Percentiles rank a stretch among this genome's conserved stretches.
phyloP scores from a whole-genome alignment of 53 echinoderm and acorn worm species.

The Astropecten irregularis region DNA sequence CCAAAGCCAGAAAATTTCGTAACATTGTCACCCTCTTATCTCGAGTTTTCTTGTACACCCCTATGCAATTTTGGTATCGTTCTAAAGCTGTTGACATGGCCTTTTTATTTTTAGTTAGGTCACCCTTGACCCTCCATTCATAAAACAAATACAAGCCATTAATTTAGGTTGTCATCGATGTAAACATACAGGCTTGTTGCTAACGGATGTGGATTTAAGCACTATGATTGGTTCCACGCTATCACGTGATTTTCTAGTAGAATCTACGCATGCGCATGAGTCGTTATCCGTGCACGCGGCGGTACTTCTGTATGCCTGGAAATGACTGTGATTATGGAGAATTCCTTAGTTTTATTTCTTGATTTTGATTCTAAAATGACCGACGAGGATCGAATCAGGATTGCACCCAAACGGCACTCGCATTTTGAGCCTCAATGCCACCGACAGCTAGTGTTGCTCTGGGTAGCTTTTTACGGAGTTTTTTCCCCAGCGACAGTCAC shows the following conservation, averaged over 20 bases:
- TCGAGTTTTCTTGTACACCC: no score
- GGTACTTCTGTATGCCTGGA: no score
- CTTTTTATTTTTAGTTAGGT: not conserved
- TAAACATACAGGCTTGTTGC: slow-evolving; percentile 1
- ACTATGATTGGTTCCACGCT: not conserved
- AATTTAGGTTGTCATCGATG: not conserved
- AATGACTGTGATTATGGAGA: no score
- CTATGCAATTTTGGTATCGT: not conserved
- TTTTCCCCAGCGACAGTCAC: not conserved
- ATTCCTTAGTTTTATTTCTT: no score
- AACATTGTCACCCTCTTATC: not conserved
- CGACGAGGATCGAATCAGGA: not conserved
- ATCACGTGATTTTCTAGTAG: not conserved
- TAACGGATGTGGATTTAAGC: not conserved
- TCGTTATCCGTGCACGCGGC: not conserved
- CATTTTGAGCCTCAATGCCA: slow-evolving; percentile 1
- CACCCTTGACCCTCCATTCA: not conserved
- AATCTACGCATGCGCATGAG: not conserved
- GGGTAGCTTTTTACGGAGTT: not conserved
- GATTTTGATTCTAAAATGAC: not conserved
- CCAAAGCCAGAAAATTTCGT: not conserved
- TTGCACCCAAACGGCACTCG: not conserved
- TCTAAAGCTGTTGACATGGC: not conserved
- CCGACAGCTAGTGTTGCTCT: not conserved
- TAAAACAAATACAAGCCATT: not conserved